Conservation (phyloP, 1,140 invertebrate species). For the Plectrocnemia conspersa region DNA sequence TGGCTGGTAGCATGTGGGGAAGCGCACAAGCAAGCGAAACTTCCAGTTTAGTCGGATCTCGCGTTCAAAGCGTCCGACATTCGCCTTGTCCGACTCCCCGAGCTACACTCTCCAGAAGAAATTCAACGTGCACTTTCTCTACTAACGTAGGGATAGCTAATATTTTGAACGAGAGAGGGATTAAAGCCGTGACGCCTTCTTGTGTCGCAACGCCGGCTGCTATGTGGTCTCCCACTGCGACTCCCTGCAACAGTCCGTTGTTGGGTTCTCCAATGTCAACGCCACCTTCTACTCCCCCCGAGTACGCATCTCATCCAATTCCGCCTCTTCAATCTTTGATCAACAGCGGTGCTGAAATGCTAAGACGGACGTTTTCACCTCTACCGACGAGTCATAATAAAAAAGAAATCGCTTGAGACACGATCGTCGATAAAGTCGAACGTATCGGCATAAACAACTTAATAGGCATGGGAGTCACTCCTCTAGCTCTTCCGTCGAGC, state of each 20-base stretch:
- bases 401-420: slow-evolving; percentile 50
- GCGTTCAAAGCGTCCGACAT: slow-evolving; percentile 45
- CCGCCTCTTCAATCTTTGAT: slow-evolving; percentile 62
- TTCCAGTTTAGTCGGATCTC: slow-evolving; percentile 55
- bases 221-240: slow-evolving; percentile 71
- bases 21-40: slow-evolving; percentile 49
- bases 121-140: slow-evolving; percentile 73
- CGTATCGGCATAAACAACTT: slow-evolving; percentile 64
- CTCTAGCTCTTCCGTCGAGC: slow-evolving; percentile 55
- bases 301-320: slow-evolving; percentile 39
- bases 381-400: slow-evolving; percentile 44
- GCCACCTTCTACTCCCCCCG: slow-evolving; percentile 46
- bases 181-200: slow-evolving; percentile 66
- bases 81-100: slow-evolving; percentile 52
- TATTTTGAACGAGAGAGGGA: slow-evolving; percentile 75
- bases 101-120: slow-evolving; percentile 57
- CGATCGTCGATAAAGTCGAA: slow-evolving; percentile 64
- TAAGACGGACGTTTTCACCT: slow-evolving; percentile 56
- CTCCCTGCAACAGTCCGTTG: slow-evolving; percentile 77
- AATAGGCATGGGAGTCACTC: slow-evolving; percentile 55
- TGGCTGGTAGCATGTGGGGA: slow-evolving; percentile 53
- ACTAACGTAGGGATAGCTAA: slow-evolving; percentile 74
- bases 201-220: slow-evolving; percentile 64
- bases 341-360: slow-evolving; percentile 68
- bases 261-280: slow-evolving; percentile 50